Conservation (phyloP, 2,888 invertebrate species). For the Callimorpha dominula region DNA sequence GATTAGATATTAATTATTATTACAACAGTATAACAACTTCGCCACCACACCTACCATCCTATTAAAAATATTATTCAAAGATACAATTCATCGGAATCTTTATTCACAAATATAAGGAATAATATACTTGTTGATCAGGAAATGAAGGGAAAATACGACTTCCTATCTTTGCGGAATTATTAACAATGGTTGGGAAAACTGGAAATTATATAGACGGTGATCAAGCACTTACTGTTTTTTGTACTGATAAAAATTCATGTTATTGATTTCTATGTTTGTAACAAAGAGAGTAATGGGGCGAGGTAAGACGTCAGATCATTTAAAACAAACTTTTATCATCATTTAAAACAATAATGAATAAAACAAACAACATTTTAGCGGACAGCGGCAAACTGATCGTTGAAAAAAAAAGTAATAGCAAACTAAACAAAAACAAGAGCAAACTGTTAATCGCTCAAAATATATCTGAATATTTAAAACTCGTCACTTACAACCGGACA, state of each 20-base stretch:
- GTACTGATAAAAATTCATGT: neutral
- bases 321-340: neutral
- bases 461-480: conserved; percentile 41
- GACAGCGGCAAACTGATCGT: neutral
- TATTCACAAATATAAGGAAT: conserved; percentile 6
- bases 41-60: neutral
- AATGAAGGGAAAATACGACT: conserved; percentile 12
- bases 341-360: neutral
- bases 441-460: conserved; percentile 26
- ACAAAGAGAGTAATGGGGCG: neutral
- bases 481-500: conserved; percentile 49
- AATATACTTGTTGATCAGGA: conserved; percentile 23
- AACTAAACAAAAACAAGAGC: conserved; percentile 18
- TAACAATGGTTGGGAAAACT: conserved; percentile 13
- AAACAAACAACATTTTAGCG: neutral
- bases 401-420: neutral
- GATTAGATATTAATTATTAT: neutral
- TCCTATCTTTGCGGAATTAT: conserved; percentile 17
- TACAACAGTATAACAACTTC: neutral
- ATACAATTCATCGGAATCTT: conserved; percentile 12
- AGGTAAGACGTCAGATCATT: neutral
- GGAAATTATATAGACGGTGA: conserved; percentile 1
- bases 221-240: conserved; percentile 1
- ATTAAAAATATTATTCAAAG: neutral
- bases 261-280: neutral